Conservation (phyloP, 2,888 invertebrate species). For the Folsomia manolachei region DNA sequence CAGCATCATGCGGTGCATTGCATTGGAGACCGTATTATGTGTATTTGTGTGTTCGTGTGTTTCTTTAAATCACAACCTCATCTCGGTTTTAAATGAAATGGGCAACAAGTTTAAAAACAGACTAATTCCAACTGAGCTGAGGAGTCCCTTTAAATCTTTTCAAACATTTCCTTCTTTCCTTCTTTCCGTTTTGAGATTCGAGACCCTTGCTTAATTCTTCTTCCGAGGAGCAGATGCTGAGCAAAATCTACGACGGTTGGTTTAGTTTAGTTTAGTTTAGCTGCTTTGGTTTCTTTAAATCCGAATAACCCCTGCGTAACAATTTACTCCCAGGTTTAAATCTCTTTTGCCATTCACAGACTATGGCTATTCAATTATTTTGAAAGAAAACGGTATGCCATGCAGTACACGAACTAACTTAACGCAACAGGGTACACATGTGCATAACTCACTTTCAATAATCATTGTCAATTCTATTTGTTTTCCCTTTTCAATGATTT, state of each 20-base stretch:
- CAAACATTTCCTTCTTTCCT: constrained; percentile 1
- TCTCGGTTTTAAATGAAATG: constrained; percentile 26
- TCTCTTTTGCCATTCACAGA: constrained; percentile 12
- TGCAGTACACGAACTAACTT: background rate
- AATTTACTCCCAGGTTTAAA: constrained; percentile 21
- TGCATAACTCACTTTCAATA: constrained; percentile 22
- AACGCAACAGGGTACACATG: constrained; percentile 17
- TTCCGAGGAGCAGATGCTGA: constrained; percentile 11
- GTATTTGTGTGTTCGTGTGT: constrained; percentile 14
- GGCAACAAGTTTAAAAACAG: constrained; percentile 23
- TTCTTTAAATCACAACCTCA: constrained; percentile 24
- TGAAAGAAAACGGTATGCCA: background rate
- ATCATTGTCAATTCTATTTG: constrained; percentile 23
- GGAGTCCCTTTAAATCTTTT: constrained; percentile 13
- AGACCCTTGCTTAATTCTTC: no score
- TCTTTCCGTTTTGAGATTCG: no score
- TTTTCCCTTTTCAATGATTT: constrained; percentile 22
- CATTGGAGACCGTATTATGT: no score
- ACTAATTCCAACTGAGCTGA: constrained; percentile 17
- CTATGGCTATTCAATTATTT: background rate
- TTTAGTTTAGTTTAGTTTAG: background rate
- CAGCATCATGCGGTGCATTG: no score
- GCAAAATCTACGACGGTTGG: constrained; percentile 1
- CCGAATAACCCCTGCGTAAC: constrained; percentile 21
- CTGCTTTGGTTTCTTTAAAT: constrained; percentile 11